These are phyloP conservation scores for Harpagifer antarcticus DNA, from an alignment of 2,797 vertebrate species.

Conservation along the genomic window DNA sequence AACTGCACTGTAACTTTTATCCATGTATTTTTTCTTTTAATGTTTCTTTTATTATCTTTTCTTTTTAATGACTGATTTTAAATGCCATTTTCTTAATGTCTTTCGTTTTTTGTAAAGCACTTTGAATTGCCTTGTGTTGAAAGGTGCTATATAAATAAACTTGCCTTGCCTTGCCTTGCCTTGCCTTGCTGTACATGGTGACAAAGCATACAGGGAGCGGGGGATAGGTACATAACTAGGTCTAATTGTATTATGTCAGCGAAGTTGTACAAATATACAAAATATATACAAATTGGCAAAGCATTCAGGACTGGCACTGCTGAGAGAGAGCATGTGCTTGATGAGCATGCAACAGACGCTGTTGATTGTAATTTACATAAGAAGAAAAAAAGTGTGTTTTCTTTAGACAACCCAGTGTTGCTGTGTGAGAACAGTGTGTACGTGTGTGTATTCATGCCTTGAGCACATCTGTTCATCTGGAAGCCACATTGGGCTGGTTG, in stretches of 20 bases:
- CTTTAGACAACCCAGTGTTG: constrained; percentile 39
- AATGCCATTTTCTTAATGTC: too few relatives aligned
- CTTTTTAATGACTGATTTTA: too few relatives aligned
- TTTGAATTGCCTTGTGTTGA: too few relatives aligned
- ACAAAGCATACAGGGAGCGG: neutral
- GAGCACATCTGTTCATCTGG: constrained; percentile 67
- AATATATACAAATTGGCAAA: neutral
- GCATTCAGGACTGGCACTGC: neutral
- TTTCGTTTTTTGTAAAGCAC: too few relatives aligned
- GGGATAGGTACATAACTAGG: neutral
- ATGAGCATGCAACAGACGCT: constrained; percentile 19
- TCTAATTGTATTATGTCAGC: neutral
- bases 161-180: too few relatives aligned
- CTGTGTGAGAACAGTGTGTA: neutral
- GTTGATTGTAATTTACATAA: constrained; percentile 23
- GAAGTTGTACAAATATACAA: neutral
- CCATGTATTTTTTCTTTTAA: too few relatives aligned
- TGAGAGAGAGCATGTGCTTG: neutral
- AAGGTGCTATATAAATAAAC: too few relatives aligned
- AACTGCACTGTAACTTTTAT: too few relatives aligned
- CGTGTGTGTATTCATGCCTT: constrained; percentile 6
- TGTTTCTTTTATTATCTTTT: too few relatives aligned
- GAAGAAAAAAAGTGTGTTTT: constrained; percentile 34
- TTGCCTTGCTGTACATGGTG: constrained; percentile 1
- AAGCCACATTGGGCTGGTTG: constrained; percentile 48